Percentiles rank a stretch among this genome's conserved stretches.
Evolutionary conservation across 2,888 invertebrate genomes (phyloP).

Genomic region (Tanytarsus gracilentus): DNA sequence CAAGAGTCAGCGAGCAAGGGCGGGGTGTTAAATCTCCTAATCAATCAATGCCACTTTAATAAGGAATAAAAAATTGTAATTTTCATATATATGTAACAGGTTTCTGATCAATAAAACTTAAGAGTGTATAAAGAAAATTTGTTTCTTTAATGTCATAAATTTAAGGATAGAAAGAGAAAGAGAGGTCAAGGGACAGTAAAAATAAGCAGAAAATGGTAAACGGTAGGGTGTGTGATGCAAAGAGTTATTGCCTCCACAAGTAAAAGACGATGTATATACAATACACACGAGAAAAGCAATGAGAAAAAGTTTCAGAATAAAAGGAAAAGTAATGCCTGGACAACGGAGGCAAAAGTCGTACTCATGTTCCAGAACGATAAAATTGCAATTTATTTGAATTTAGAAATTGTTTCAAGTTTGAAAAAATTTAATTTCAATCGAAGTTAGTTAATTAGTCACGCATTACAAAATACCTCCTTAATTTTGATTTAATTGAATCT

Average conservation of each 20-base stretch:
- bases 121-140: neutral
- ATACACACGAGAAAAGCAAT: too few species aligned
- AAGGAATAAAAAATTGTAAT: neutral
- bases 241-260: slow-evolving; percentile 9
- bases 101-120: too few species aligned
- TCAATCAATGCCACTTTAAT: slow-evolving; percentile 17
- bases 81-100: too few species aligned
- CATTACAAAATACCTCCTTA: too few species aligned
- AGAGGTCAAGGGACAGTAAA: slow-evolving; percentile 19
- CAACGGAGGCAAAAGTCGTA: slow-evolving; percentile 6
- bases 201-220: neutral
- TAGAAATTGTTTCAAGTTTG: slow-evolving; percentile 22
- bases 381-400: slow-evolving; percentile 28
- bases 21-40: too few species aligned
- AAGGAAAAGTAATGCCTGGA: neutral
- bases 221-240: neutral
- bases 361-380: slow-evolving; percentile 28
- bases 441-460: too few species aligned
- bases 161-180: neutral
- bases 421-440: too few species aligned
- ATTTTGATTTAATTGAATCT: too few species aligned
- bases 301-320: neutral
- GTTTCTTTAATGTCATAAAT: neutral
- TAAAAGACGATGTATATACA: too few species aligned
- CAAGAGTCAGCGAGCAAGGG: too few species aligned